Percentiles rank a stretch among this genome's conserved stretches.
phyloP scores from a whole-genome alignment of 2,888 invertebrate genomes.

The Sphecodes monilicornis region DNA sequence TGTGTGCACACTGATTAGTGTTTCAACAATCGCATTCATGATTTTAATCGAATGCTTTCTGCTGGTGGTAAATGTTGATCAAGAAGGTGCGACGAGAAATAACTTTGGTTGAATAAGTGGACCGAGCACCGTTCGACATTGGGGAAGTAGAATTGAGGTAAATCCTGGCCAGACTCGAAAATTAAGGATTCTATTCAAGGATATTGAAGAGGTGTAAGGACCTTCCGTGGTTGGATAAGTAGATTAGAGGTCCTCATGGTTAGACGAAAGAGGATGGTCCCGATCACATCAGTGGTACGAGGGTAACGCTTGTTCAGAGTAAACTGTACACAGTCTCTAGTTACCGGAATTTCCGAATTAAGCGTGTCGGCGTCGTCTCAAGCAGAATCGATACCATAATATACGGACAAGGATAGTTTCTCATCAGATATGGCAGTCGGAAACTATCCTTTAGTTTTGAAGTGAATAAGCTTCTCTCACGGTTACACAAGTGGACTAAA shows the following conservation, averaged over 20 bases:
- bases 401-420: neutral
- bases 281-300: neutral
- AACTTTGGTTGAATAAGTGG: neutral
- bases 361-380: neutral
- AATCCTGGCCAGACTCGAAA: neutral
- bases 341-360: neutral
- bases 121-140: neutral
- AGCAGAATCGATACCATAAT: conserved; percentile 2
- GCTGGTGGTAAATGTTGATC: neutral
- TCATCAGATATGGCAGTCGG: neutral
- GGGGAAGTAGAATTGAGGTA: neutral
- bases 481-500: neutral
- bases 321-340: neutral
- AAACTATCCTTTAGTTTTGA: neutral
- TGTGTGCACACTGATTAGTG: neutral
- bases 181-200: neutral
- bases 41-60: neutral
- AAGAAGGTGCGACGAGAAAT: neutral
- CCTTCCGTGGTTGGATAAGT: conserved; percentile 2
- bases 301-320: neutral
- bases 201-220: neutral
- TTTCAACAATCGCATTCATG: neutral
- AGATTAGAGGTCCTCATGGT: conserved; percentile 7
- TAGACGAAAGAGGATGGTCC: neutral
- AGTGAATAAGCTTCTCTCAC: neutral